phyloP scores from a whole-genome alignment of 2,113 vertebrate species.

The Cairina moschata region DNA sequence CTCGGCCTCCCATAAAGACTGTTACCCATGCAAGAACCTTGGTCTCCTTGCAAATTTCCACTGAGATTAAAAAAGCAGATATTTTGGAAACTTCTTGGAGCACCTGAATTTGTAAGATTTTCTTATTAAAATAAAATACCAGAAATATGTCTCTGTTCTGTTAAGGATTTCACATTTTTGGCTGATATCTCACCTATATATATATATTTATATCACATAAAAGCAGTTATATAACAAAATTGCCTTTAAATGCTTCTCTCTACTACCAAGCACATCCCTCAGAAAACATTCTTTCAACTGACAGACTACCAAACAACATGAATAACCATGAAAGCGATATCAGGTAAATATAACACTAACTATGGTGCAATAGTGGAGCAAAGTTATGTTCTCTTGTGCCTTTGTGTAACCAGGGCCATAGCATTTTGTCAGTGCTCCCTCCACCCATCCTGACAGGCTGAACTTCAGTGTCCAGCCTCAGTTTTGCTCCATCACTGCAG shows the following conservation, averaged over 20 bases:
- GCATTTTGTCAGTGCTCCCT: neutral
- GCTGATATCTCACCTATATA: neutral
- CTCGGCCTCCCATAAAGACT: neutral
- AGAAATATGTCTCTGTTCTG: neutral
- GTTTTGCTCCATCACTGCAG: neutral
- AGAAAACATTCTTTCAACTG: neutral
- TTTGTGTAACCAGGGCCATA: neutral
- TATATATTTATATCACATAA: neutral
- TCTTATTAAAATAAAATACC: neutral
- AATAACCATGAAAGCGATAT: neutral
- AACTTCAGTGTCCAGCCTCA: neutral
- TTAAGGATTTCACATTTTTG: neutral
- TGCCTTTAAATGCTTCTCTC: neutral
- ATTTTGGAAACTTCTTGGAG: neutral
- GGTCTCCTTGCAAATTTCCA: neutral
- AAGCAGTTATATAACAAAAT: neutral
- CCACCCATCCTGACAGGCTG: neutral
- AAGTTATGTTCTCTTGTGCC: neutral
- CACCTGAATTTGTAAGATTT: neutral
- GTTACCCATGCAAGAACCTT: neutral
- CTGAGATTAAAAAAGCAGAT: neutral
- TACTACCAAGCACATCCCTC: neutral
- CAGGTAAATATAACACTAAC: neutral
- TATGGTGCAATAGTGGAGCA: neutral
- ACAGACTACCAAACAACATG: neutral